Evolutionary conservation across 2,888 invertebrate species (phyloP), one percentile per base, ranked within the genome.

Genomic region (Drosophila anomelani): DNA sequence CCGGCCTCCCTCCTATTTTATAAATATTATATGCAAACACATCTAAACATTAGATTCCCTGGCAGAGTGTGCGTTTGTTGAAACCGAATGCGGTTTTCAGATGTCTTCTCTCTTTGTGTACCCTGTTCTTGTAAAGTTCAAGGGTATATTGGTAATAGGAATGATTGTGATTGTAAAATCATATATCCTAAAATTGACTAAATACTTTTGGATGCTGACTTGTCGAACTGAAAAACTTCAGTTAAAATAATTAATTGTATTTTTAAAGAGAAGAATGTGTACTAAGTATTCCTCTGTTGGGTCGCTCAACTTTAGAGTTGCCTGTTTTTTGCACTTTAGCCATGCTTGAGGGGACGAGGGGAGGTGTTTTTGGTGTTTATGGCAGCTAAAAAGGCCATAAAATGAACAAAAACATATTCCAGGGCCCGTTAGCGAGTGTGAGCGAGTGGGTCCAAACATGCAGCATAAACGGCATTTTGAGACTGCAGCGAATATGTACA

Each of bases 351-450:
- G 17, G 26, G 20, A 34, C 2, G 17, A 4, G 34, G n/a, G 36
- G 57, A 62, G 64, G 63, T 74, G 83, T 58, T 60, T 70, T 60
- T 70, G 67, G 77, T 84, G 83, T 78, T 80, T 82, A 80, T 85
- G 84, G 88, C 85, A 85, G 77, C 83, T 76, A 80, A 85, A 84
- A 84, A 82, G 88, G 78, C 88, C 80, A 82, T 88, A 88, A 88
- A 78, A 83, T 78, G 88, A 84, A 84, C 80, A 84, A 82, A 87
- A 88, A 75, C 78, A 84, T 79, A 81, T 82, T 76, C 72, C 63
- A 51, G 58, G 29, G 75, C 54, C 57, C 61, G 55, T 32, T 56
- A 63, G 58, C 60, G 67, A 41, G 56, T 62, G 56, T 49, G 79
- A 57, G 72, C 38, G 66, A 38, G 51, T 69, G 80, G 67, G 68